Evolutionary conservation across 2,888 invertebrate species (phyloP).

Genomic region (Polymixis flavicincta): DNA sequence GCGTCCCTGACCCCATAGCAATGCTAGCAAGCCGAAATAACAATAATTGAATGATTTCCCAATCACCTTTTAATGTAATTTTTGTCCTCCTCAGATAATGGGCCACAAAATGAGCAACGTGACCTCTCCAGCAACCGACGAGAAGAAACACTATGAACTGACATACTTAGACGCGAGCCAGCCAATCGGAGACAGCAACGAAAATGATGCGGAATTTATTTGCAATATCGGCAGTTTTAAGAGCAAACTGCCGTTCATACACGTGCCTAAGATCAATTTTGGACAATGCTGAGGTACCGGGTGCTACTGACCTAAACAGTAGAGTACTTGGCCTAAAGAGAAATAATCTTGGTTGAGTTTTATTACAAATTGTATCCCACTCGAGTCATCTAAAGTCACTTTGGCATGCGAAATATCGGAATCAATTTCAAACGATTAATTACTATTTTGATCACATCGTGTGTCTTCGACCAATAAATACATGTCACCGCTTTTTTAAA

Average conservation of each 20-base stretch:
- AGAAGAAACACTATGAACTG: conserved; percentile 72
- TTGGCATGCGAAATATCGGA: not conserved
- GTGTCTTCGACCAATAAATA: conserved; percentile 6
- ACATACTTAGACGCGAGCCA: conserved; percentile 75
- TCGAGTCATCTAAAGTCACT: not conserved
- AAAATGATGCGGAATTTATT: conserved; percentile 77
- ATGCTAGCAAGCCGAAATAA: not conserved
- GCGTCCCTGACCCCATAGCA: not conserved
- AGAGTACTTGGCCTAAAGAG: not conserved
- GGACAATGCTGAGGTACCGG: conserved; percentile 76
- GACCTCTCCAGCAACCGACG: conserved; percentile 29
- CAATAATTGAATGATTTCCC: not conserved
- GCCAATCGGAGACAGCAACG: conserved; percentile 74
- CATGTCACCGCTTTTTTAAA: not conserved
- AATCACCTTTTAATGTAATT: not conserved
- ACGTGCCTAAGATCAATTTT: conserved; percentile 75
- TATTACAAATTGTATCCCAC: not conserved
- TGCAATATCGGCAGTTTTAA: conserved; percentile 77
- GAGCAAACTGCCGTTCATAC: conserved; percentile 72
- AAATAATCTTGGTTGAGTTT: not conserved
- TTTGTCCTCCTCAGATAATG: conserved; percentile 74
- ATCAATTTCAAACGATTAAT: not conserved
- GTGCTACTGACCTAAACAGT: conserved; percentile 1
- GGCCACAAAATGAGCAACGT: conserved; percentile 76
- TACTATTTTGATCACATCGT: not conserved